phyloP scores from a whole-genome alignment of 2,888 invertebrate species.

The Chalcosyrphus nemorum region DNA sequence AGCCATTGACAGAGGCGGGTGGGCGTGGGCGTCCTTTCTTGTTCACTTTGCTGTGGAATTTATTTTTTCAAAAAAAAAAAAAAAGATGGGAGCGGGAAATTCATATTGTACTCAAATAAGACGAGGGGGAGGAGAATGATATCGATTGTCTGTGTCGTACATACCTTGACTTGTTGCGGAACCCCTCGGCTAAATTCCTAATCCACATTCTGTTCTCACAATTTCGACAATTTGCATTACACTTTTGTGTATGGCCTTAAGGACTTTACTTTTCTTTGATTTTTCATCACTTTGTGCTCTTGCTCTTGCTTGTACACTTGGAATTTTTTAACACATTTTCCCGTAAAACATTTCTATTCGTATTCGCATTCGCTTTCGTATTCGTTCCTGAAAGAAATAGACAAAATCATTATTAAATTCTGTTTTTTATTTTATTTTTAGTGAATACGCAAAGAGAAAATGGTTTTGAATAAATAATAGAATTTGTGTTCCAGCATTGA shows the following conservation, averaged over 20 bases:
- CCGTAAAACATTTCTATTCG: constrained; percentile 8
- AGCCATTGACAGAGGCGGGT: constrained; percentile 50
- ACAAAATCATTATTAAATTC: not conserved
- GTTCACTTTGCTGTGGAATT: constrained; percentile 46
- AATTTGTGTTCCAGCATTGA: constrained; percentile 5
- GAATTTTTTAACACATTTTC: constrained; percentile 55
- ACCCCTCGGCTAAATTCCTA: constrained; percentile 73
- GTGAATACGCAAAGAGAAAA: not conserved
- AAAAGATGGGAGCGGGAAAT: not conserved
- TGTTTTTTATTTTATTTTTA: not conserved
- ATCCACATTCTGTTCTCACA: constrained; percentile 70
- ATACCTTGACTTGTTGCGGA: constrained; percentile 73
- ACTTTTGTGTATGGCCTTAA: constrained; percentile 67
- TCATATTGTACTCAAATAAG: not conserved
- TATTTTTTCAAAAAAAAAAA: not conserved
- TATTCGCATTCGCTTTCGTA: constrained; percentile 15
- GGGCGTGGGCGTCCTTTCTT: constrained; percentile 27
- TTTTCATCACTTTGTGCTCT: constrained; percentile 62
- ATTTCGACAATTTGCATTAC: constrained; percentile 73
- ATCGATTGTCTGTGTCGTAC: constrained; percentile 53
- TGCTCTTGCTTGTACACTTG: constrained; percentile 43
- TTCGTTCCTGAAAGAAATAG: constrained; percentile 23
- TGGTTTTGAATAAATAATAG: not conserved
- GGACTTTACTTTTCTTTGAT: constrained; percentile 67
- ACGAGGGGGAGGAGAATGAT: not conserved